phyloP scores from a whole-genome alignment of 2,113 vertebrate genomes.

The Hemiprocne comata region DNA sequence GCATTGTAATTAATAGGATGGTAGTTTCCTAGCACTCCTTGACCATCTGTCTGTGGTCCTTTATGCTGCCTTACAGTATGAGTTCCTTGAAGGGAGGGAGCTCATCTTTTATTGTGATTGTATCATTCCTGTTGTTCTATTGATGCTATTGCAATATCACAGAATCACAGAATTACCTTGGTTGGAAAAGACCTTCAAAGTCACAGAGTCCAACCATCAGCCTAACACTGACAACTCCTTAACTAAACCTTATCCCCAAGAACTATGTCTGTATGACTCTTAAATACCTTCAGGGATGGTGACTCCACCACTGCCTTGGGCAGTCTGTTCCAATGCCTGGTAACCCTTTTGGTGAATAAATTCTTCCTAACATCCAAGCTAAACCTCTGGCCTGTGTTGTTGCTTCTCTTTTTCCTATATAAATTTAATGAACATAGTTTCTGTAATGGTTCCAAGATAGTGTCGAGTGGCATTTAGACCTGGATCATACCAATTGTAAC shows the following conservation, averaged over 20 bases:
- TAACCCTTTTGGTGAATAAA: no score
- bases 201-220: no score
- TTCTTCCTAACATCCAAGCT: no score
- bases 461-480: accelerated
- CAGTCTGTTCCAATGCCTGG: no score
- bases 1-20: neutral
- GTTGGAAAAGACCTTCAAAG: no score
- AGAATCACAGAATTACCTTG: no score
- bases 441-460: neutral
- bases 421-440: neutral
- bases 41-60: accelerated
- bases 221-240: no score
- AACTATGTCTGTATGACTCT: no score
- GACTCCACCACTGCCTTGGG: no score
- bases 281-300: no score
- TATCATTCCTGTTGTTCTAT: neutral
- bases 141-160: neutral
- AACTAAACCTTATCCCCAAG: no score
- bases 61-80: neutral
- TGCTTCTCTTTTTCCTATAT: neutral
- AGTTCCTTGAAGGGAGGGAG: neutral
- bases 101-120: neutral
- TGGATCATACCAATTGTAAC: neutral
- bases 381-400: neutral
- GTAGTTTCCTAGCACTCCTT: neutral